Base-by-base conservation (phyloP, 2,888 invertebrate species). In the Alloscopus bannaensis region DNA sequence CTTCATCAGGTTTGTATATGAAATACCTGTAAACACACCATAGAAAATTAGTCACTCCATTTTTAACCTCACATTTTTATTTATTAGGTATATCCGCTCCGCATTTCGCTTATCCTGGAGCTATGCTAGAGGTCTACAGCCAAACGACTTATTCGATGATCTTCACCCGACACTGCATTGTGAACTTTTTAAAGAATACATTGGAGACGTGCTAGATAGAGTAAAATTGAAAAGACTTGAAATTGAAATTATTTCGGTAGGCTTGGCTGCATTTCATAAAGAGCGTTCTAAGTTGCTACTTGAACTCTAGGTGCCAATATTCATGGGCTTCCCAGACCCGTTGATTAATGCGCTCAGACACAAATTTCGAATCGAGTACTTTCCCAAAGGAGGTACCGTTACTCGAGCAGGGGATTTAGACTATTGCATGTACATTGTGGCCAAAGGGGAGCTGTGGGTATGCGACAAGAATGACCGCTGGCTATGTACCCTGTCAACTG, bases 391-490 rank as follows among this genome's bases (percentile, higher is more conserved):
- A 28, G 78, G 82, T 26, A 36, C 72, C 2, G 60, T 84, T 0
- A 83, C 80, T 26, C 28, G 76, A 16, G 73, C 31, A 11, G 80
- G 81, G 22, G 83, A 84, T 29, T 52, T 83, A 20, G 83, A 83
- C 16, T 77, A 66, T 40, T 70, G 80, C 47, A 82, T 84, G 81
- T 83, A 73, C 59, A 70, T 84, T 8, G 73, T 84, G 11, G 82
- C 78, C 6, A 68, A 75, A 45, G 84, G 84, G 13, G 62, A 80
- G 3, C 57, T 84, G 31, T 84, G 82, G 81, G 79, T 84, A 6
- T 68, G 69, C 6, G 83, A 78, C 60, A 71, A 50, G 18, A 31
- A 76, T n/a, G 47, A 79, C 40, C 65, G 76, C 3, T 77, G 83
- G 73, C 60, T 81, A 8, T 78, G 81, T 28, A 81, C 83, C 6